These are phyloP conservation scores for Pheosia gnoma DNA, from an alignment of 2,888 invertebrate genomes.

Conservation along the genomic window DNA sequence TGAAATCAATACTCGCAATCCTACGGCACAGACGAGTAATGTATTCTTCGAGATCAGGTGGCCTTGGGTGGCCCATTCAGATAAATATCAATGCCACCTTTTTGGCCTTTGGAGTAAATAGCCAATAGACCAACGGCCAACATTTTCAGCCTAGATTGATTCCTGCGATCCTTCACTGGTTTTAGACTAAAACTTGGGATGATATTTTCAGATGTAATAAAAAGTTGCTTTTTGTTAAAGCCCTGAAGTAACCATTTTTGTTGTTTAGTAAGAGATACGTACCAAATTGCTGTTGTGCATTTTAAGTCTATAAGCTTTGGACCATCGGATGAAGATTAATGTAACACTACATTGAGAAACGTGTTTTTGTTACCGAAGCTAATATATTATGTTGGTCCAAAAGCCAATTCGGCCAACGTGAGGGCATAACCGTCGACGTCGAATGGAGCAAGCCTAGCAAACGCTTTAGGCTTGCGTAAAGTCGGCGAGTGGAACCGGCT, in stretches of 20 bases:
- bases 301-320: background rate
- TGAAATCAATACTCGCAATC: conserved; percentile 29
- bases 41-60: conserved; percentile 33
- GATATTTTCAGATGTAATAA: too few species aligned
- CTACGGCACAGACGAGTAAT: conserved; percentile 24
- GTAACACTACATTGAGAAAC: background rate
- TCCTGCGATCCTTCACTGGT: background rate
- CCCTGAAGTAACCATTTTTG: too few species aligned
- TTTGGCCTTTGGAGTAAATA: background rate
- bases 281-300: background rate
- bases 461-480: conserved; percentile 28
- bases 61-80: conserved; percentile 37
- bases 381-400: background rate
- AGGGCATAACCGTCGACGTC: conserved; percentile 27
- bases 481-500: conserved; percentile 5
- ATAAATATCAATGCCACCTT: conserved; percentile 38
- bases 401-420: background rate
- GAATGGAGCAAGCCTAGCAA: conserved; percentile 30
- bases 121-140: background rate
- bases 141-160: background rate
- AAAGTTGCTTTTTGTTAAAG: too few species aligned
- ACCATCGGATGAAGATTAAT: background rate
- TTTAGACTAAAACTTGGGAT: background rate
- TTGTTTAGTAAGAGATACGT: background rate
- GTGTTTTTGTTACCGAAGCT: background rate